Conservation (phyloP, 2,113 vertebrate genomes). For the Epinephelus fuscoguttatus region DNA sequence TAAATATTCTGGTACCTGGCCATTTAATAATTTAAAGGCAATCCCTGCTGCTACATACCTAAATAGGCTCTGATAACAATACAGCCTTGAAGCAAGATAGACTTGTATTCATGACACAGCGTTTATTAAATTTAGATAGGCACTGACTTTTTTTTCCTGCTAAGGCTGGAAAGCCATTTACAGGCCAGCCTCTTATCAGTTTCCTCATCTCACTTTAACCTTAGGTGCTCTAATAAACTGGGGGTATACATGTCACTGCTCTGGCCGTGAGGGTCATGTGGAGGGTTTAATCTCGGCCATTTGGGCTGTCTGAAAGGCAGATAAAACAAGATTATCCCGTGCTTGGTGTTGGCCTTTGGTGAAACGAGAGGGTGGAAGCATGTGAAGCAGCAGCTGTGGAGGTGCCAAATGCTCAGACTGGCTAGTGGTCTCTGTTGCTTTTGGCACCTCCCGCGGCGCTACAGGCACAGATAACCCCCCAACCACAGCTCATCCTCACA, state of each 20-base stretch:
- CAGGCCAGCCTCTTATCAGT: conserved; percentile 69
- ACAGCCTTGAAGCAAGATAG: conserved; percentile 11
- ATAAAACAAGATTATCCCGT: conserved; percentile 80
- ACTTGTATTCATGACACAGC: conserved; percentile 33
- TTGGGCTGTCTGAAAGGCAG: conserved; percentile 82
- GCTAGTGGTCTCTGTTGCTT: conserved; percentile 76
- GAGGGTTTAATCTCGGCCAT: conserved; percentile 83
- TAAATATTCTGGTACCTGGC: neutral
- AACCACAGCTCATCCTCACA: conserved; percentile 66
- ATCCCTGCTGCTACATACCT: conserved; percentile 32
- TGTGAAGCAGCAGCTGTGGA: conserved; percentile 77
- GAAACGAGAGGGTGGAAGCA: conserved; percentile 70
- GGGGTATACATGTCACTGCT: conserved; percentile 77
- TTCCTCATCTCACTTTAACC: conserved; percentile 82
- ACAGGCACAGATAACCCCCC: conserved; percentile 68
- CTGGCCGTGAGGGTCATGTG: conserved; percentile 68
- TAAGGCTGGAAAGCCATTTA: conserved; percentile 28
- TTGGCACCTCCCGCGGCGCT: conserved; percentile 77
- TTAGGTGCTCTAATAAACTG: conserved; percentile 76
- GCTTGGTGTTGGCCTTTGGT: conserved; percentile 66
- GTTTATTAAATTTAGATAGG: conserved; percentile 64
- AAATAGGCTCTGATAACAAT: conserved; percentile 34
- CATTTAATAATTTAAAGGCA: conserved; percentile 23
- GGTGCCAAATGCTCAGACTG: conserved; percentile 81
- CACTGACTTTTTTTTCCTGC: conserved; percentile 1